These are phyloP conservation scores for Paraescarpia echinospica DNA, from an alignment of 1,140 invertebrate species.

Conservation along the genomic window DNA sequence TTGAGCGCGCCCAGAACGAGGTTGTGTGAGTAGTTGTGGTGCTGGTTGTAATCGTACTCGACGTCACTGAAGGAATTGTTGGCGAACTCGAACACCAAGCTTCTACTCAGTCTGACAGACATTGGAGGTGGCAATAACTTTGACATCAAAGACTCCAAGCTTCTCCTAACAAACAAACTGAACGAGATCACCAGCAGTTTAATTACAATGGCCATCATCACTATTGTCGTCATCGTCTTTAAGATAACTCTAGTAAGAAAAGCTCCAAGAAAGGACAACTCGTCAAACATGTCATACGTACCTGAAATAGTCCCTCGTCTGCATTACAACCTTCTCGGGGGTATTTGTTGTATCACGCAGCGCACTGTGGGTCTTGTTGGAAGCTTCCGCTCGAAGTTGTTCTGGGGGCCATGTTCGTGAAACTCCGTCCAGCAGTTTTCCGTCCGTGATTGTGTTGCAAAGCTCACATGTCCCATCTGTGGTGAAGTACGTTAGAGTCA, in stretches of 20 bases:
- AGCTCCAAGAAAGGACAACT: not conserved
- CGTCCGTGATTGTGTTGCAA: not conserved
- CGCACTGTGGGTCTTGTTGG: not conserved
- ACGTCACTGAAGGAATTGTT: not conserved
- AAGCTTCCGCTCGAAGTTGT: too few species aligned
- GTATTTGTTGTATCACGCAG: not conserved
- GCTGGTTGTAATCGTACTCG: not conserved
- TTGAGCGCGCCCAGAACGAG: not conserved
- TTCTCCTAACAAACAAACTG: not conserved
- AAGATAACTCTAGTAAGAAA: too few species aligned
- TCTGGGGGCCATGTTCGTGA: not conserved
- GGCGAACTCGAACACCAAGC: not conserved
- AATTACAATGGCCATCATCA: not conserved
- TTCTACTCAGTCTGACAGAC: not conserved
- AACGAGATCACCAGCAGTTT: not conserved
- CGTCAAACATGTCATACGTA: not conserved
- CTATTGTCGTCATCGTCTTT: not conserved
- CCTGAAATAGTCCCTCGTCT: not conserved
- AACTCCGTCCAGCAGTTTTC: not conserved
- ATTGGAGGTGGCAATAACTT: not conserved
- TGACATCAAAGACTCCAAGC: not conserved
- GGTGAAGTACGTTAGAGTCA: not conserved
- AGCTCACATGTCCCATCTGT: not conserved
- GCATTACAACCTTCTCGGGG: not conserved
- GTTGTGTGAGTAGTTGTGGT: not conserved